phyloP scores from a whole-genome alignment of 2,797 vertebrate genomes.

The Hoplostethus atlanticus region DNA sequence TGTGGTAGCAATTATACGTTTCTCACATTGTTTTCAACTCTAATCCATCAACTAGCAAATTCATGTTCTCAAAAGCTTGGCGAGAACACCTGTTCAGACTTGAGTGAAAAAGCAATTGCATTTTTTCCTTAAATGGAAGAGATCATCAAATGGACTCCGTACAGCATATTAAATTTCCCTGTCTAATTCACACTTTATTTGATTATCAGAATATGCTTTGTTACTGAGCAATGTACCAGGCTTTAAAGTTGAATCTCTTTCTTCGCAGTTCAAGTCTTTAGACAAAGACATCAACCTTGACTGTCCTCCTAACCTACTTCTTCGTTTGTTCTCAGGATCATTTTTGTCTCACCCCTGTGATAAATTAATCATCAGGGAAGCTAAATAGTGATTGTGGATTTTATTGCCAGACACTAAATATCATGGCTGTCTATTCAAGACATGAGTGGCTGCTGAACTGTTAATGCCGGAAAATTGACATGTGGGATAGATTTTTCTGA shows the following conservation, averaged over 20 bases:
- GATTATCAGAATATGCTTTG: constrained; percentile 17
- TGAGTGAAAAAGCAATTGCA: constrained; percentile 34
- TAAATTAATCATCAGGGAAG: constrained; percentile 73
- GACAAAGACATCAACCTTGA: constrained; percentile 28
- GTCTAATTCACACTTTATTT: constrained; percentile 41
- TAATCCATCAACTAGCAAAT: constrained; percentile 54
- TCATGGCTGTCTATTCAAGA: constrained; percentile 69
- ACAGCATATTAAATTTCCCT: constrained; percentile 8
- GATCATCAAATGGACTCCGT: constrained; percentile 6
- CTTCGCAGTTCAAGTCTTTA: constrained; percentile 17
- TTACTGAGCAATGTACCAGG: constrained; percentile 23
- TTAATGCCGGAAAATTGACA: constrained; percentile 80
- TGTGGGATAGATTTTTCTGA: constrained; percentile 78
- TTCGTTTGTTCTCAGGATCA: constrained; percentile 54
- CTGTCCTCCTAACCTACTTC: constrained; percentile 25
- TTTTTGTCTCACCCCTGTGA: constrained; percentile 69
- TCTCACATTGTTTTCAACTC: constrained; percentile 43
- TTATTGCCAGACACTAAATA: constrained; percentile 77
- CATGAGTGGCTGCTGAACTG: constrained; percentile 74
- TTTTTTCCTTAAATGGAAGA: constrained; percentile 20
- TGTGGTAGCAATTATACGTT: constrained; percentile 38
- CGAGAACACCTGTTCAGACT: constrained; percentile 44
- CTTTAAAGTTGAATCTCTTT: constrained; percentile 25
- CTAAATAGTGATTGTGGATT: constrained; percentile 74
- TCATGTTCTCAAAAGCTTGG: constrained; percentile 34